Conservation (phyloP, 2,113 vertebrate genomes). For the Pygoscelis antarcticus region DNA sequence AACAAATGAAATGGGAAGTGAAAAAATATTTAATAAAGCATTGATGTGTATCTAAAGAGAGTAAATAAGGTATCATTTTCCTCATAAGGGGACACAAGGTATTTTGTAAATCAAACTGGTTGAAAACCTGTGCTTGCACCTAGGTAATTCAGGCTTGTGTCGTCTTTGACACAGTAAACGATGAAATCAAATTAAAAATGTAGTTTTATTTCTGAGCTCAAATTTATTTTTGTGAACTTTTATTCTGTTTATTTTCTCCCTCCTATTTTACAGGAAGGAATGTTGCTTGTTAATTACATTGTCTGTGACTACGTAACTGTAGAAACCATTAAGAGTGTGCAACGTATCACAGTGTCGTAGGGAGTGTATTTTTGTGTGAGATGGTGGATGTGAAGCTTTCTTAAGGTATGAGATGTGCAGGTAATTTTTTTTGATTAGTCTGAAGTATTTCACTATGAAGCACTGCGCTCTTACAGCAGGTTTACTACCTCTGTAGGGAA, state of each 20-base stretch:
- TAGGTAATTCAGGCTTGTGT: not conserved
- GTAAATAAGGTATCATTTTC: not conserved
- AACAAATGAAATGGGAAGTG: not conserved
- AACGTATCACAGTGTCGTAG: not conserved
- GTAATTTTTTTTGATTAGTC: not conserved
- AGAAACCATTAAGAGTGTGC: slow-evolving; percentile 29
- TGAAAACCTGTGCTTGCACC: not conserved
- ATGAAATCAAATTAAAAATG: not conserved
- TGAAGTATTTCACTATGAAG: not conserved
- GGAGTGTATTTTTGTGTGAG: not conserved
- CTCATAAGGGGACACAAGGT: not conserved
- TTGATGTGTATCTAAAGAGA: not conserved
- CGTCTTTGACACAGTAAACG: not conserved
- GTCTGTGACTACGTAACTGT: not conserved
- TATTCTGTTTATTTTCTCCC: not conserved
- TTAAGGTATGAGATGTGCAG: not conserved
- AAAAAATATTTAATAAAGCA: not conserved
- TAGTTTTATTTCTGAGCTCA: not conserved
- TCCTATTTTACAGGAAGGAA: not conserved
- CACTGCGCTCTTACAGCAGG: not conserved
- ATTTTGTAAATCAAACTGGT: not conserved
- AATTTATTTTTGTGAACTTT: not conserved
- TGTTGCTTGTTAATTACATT: slow-evolving; percentile 19
- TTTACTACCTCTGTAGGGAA: not conserved
- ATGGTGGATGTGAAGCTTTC: not conserved